Base-by-base conservation (phyloP, 2,113 vertebrate species). In the Thinocorus orbignyianus region DNA sequence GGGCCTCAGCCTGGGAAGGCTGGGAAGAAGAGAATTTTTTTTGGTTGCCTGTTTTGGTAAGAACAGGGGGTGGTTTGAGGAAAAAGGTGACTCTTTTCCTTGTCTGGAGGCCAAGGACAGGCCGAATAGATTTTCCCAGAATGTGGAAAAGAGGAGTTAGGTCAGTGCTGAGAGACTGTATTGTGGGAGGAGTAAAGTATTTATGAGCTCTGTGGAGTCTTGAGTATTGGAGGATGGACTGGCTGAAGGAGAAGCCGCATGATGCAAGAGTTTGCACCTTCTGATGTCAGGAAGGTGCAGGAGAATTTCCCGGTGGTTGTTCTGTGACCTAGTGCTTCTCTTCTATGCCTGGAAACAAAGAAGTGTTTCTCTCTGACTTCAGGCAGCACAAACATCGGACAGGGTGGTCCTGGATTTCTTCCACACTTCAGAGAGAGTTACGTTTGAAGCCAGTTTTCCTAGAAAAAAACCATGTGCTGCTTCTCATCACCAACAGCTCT, bases 401-500 rank as follows among this genome's bases (percentile, higher is more conserved):
- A 11, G 23, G 51, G 17, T 9, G 20, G 4, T 64, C 37, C 42
- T 28, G 55, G 14, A 2, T 64, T 52, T 44, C 55, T 18, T 39
- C 18, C 31, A 10, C 26, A 35, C 17, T 4, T 23, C 37, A 7
- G 15, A 7, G 15, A 4, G 48, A 11, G 19, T 17, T 11, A 2
- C 3, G 3, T 58, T 52, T 22, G 12, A 35, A 35, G 15, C 31
- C 73, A 11, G 1, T 80, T 93, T 61, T 25, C 39, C 55, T 39
- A 3, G 17, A 18, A 55, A 44, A 74, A 52, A 5, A 25, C 24
- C 0, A 0, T 1, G 13, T 11, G 13, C 13, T 51, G 11, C 13
- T 51, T n/a, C 24, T 49, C 62, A 0, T 2, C 20, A 2, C 57
- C 18, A 24, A 17, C 25, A 42, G 22, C 10, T 37, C 0, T 76